Conservation (phyloP, 2,797 vertebrate species). For the Pyrrhura leucotis region DNA sequence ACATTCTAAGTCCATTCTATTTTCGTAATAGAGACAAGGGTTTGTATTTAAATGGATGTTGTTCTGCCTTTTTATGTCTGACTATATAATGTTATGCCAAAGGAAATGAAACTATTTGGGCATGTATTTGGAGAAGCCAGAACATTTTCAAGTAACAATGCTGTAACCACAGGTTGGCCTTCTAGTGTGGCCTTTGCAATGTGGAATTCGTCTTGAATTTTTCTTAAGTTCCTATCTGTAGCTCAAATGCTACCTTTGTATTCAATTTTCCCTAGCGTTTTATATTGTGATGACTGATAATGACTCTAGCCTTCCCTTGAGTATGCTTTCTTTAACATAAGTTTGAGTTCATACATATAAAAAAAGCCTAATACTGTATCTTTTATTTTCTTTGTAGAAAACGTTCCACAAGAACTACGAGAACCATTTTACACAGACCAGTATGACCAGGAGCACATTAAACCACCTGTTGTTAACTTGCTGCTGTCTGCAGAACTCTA, state of each 20-base stretch:
- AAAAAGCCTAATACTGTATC: background rate
- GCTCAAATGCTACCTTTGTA: background rate
- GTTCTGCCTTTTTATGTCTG: background rate
- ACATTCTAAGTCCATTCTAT: background rate
- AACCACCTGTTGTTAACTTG: constrained; percentile 91
- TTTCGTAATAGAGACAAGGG: background rate
- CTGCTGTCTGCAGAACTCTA: constrained; percentile 95
- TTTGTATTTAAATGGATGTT: background rate
- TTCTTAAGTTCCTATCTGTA: background rate
- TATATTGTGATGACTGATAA: background rate
- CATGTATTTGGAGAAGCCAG: background rate
- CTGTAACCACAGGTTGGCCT: background rate
- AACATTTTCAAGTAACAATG: background rate
- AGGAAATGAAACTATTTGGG: background rate
- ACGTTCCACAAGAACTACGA: constrained; percentile 88
- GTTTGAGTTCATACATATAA: background rate
- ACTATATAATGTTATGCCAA: background rate
- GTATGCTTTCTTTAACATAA: background rate
- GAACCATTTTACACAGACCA: constrained; percentile 98
- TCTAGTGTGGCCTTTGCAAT: background rate
- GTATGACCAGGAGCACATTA: constrained; percentile 98
- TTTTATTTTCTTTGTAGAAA: constrained; percentile 79
- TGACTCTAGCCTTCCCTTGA: background rate
- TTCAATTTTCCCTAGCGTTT: background rate
- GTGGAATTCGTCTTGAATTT: background rate